Base-by-base conservation (phyloP, 2,113 vertebrate genomes). In the Mystacornis crossleyi region DNA sequence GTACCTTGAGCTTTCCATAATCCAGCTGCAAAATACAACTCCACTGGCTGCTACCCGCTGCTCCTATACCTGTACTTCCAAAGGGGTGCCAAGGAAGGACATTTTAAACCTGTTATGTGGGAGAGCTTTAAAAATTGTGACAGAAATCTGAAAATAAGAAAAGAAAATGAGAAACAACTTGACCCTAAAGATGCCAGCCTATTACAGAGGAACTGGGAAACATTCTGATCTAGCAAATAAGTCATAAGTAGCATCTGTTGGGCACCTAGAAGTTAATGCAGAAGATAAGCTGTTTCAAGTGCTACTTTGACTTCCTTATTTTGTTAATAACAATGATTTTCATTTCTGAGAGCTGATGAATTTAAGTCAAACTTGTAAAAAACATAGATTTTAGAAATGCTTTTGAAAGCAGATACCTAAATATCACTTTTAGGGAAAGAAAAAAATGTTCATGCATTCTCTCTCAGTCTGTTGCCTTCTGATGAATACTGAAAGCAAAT, bases 331-430 rank as follows among this genome's bases (percentile, higher is more conserved):
- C 62, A 61, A 31, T 31, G 12, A 8, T 69, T 83, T 38, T 40
- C 82, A 4, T 55, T 72, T 34, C 23, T 89, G 55, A n/a, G 57
- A 89, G 20, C 4, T 78, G 10, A 23, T 50, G 23, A 70, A 75
- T 61, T 45, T 23, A 42, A 9, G 19, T 31, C 16, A 51, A 74
- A 86, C 2, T 47, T 38, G 45, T 66, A 23, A 71, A 82, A 90
- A 51, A 2, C 1, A 25, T 2, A 14, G 5, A 9, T 8, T 43
- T 79, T 51, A 31, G 19, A 13, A 45, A 60, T 33, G 1, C 1
- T 47, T 79, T 53, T 54, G 28, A 24, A 87, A 79, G 11, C 7
- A 67, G 18, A 81, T 79, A 62, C 74, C 16, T 81, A 62, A 94
- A 8, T 15, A 33, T 18, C 0, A 28, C 47, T 83, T 83, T 74